Conservation (phyloP, 30 jellyfish, hydroid and myxozoan genomes). For the Turritopsis dohrnii region DNA sequence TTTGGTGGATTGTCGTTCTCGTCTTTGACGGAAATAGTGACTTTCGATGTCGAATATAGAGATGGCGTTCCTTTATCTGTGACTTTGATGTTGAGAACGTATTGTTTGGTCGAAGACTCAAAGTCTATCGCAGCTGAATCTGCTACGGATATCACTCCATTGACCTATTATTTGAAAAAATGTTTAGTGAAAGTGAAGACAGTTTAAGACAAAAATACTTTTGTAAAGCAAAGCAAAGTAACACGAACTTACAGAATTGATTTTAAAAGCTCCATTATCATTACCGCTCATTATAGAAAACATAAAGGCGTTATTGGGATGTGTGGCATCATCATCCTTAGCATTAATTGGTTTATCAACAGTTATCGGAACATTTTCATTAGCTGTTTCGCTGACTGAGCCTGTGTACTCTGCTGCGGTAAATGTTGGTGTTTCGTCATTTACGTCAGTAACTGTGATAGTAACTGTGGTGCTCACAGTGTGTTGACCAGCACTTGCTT, state of each 20-base stretch:
- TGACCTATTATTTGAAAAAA: not conserved
- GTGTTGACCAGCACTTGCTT: slow-evolving; percentile 36
- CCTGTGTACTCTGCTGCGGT: slow-evolving; percentile 26
- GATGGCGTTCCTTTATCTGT: slow-evolving; percentile 6
- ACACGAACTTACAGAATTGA: slow-evolving; percentile 2
- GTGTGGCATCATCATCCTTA: slow-evolving; percentile 7
- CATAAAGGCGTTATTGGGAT: not conserved
- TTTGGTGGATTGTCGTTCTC: slow-evolving; percentile 5
- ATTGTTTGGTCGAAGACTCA: slow-evolving; percentile 2
- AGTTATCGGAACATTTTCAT: not conserved
- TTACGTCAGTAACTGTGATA: slow-evolving; percentile 63
- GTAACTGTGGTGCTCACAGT: slow-evolving; percentile 33
- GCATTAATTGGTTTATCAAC: not conserved
- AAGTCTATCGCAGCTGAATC: slow-evolving; percentile 3
- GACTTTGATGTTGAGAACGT: not conserved
- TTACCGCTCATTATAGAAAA: slow-evolving; percentile 23
- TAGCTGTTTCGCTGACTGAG: not conserved
- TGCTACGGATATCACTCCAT: slow-evolving; percentile 3
- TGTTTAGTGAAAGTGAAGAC: too few relatives aligned
- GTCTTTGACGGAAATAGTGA: not conserved
- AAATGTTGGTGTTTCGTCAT: slow-evolving; percentile 71
- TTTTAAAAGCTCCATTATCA: slow-evolving; percentile 9
- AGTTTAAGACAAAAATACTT: too few relatives aligned
- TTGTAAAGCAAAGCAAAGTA: not conserved
- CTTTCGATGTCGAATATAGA: not conserved